Conservation (phyloP, 2,888 invertebrate species). For the Agrotis puta region DNA sequence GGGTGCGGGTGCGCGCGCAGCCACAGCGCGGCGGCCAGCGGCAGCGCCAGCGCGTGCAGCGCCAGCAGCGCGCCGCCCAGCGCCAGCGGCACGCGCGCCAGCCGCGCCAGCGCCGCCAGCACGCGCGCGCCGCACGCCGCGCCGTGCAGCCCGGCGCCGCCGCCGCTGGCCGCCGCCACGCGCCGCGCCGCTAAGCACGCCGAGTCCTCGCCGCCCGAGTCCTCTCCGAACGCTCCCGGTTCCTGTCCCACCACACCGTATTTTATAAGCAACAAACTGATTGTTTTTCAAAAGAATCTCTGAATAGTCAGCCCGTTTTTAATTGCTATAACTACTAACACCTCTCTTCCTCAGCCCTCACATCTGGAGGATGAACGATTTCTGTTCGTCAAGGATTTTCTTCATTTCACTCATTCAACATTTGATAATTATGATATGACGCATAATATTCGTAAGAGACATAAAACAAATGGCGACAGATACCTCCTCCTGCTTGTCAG, state of each 20-base stretch:
- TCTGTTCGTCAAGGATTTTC: not conserved
- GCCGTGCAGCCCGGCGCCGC: conserved; percentile 69
- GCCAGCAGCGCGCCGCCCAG: conserved; percentile 79
- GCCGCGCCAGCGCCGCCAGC: conserved; percentile 72
- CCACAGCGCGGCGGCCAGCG: conserved; percentile 83
- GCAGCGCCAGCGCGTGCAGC: conserved; percentile 80
- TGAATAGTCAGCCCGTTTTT: no score
- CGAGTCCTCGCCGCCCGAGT: conserved; percentile 54
- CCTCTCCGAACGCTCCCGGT: no score
- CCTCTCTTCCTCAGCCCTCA: no score
- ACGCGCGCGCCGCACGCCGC: conserved; percentile 78
- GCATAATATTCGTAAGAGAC: not conserved
- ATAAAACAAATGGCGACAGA: no score
- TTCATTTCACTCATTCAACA: not conserved
- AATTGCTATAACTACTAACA: no score
- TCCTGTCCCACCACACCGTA: not conserved
- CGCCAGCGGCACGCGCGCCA: conserved; percentile 76
- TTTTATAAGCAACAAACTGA: no score
- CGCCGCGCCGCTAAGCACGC: conserved; percentile 70
- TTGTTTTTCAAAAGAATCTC: no score
- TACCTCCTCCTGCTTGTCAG: conserved; percentile 42
- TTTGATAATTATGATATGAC: not conserved
- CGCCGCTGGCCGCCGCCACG: conserved; percentile 71
- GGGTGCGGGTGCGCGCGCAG: conserved; percentile 76
- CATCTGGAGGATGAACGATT: no score